Conservation (phyloP, 2,888 invertebrate genomes). For the Brachypterus glaber region DNA sequence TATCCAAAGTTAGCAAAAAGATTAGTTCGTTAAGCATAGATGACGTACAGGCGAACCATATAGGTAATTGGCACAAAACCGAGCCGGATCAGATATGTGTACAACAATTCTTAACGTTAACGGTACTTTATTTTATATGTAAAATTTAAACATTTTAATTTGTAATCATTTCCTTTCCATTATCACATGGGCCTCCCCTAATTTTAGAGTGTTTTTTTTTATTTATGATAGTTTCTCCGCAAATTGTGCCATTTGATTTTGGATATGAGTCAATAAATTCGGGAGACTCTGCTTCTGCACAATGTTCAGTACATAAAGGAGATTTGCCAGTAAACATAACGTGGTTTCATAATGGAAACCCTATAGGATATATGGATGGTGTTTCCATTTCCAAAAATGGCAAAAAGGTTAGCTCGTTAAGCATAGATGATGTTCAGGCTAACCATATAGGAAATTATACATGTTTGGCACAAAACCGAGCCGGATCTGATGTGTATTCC, state of each 20-base stretch:
- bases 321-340: slow-evolving; percentile 66
- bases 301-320: slow-evolving; percentile 63
- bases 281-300: slow-evolving; percentile 28
- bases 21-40: slow-evolving; percentile 55
- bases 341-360: slow-evolving; percentile 53
- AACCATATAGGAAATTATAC: slow-evolving; percentile 49
- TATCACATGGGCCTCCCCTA: not conserved
- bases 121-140: slow-evolving; percentile 44
- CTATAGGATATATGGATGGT: slow-evolving; percentile 42
- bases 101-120: slow-evolving; percentile 55
- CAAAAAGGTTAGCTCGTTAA: slow-evolving; percentile 52
- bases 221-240: slow-evolving; percentile 67
- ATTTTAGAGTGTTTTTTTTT: slow-evolving; percentile 2
- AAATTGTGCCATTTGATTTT: slow-evolving; percentile 66
- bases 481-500: slow-evolving; percentile 56
- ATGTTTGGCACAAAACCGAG: slow-evolving; percentile 47
- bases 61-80: too few relatives aligned
- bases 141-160: too few relatives aligned
- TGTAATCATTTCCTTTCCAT: too few relatives aligned
- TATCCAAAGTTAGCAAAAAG: slow-evolving; percentile 41
- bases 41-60: slow-evolving; percentile 58
- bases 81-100: too few relatives aligned
- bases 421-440: slow-evolving; percentile 48
- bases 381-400: slow-evolving; percentile 48
- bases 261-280: slow-evolving; percentile 53